Evolutionary conservation across 1,140 invertebrate genomes (phyloP).

Genomic region (Berghia stephanieae): DNA sequence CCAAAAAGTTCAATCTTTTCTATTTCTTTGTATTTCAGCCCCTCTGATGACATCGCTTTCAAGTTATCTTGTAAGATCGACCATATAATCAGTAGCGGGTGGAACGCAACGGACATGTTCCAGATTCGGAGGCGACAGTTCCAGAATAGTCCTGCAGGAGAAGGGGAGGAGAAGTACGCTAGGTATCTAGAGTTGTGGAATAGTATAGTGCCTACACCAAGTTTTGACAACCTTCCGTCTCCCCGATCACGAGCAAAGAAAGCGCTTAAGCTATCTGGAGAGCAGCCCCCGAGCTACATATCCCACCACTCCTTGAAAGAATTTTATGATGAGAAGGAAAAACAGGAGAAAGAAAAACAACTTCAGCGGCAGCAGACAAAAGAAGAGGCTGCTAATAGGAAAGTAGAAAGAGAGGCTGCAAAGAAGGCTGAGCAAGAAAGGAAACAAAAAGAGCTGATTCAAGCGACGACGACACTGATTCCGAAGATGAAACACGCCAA

Average conservation of each 20-base stretch:
- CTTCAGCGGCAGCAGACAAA: not conserved
- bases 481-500: too few relatives aligned
- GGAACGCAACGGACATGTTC: not conserved
- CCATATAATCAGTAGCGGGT: not conserved
- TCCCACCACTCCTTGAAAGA: not conserved
- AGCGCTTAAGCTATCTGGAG: not conserved
- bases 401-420: conserved; percentile 11
- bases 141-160: not conserved
- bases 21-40: too few relatives aligned
- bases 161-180: not conserved
- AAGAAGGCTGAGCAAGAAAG: not conserved
- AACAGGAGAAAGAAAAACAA: not conserved
- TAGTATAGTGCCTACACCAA: not conserved
- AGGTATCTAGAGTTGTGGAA: conserved; percentile 1
- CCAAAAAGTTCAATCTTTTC: too few relatives aligned
- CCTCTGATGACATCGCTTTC: too few relatives aligned
- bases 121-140: not conserved
- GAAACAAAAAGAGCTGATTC: not conserved
- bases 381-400: too few relatives aligned
- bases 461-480: too few relatives aligned
- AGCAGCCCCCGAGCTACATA: not conserved
- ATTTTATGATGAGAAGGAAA: conserved; percentile 8
- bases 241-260: not conserved
- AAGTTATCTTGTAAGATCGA: not conserved
- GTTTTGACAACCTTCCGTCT: not conserved